phyloP scores from a whole-genome alignment of 2,113 vertebrate species.

The Glaucidium brasilianum region DNA sequence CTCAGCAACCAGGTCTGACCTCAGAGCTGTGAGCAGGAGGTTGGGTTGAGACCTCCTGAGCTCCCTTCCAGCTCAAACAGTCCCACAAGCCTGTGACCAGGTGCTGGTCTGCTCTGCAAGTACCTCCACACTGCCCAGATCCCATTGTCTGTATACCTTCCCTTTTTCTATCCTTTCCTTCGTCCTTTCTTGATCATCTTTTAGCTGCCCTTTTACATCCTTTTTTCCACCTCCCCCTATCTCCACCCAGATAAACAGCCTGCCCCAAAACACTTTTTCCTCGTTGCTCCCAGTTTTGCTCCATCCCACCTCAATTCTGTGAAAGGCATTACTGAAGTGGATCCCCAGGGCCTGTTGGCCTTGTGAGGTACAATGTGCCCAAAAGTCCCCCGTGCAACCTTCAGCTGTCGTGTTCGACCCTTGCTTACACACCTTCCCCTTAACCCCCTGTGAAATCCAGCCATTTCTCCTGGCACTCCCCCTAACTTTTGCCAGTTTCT shows the following conservation, averaged over 20 bases:
- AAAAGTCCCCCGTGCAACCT: rapidly evolving
- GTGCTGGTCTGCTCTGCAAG: background rate
- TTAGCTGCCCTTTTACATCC: background rate
- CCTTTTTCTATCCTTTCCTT: background rate
- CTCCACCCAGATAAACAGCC: background rate
- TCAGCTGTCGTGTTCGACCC: background rate
- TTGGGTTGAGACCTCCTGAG: background rate
- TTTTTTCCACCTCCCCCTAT: background rate
- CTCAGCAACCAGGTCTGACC: background rate
- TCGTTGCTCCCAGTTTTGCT: background rate
- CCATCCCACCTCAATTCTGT: background rate
- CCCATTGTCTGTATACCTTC: rapidly evolving
- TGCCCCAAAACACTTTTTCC: background rate
- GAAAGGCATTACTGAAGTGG: background rate
- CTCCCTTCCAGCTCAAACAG: background rate
- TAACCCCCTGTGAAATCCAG: background rate
- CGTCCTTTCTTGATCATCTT: background rate
- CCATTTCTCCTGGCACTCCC: background rate
- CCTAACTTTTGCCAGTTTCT: background rate
- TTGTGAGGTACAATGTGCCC: background rate
- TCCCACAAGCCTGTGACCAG: background rate
- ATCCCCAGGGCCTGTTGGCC: background rate
- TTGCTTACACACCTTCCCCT: background rate
- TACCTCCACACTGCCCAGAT: background rate
- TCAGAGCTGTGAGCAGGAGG: background rate